Conservation (phyloP, 2,888 invertebrate genomes). For the Psylliodes chrysocephalus region DNA sequence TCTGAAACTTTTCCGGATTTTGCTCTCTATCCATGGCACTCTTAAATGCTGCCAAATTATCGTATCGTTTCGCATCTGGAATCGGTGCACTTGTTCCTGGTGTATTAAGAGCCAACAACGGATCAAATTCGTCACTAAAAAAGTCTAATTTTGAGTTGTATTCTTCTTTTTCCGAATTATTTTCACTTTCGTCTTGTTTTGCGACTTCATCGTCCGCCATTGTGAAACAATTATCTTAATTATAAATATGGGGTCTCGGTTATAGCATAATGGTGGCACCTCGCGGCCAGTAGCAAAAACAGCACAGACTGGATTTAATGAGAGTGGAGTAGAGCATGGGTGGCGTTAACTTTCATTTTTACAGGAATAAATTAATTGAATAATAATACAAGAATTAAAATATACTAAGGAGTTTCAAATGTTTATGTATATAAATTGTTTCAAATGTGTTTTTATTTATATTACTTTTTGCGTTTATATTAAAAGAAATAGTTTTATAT, state of each 20-base stretch:
- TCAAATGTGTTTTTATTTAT: no score
- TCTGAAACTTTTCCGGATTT: slow-evolving; percentile 47
- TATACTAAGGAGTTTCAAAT: no score
- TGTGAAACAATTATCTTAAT: slow-evolving; percentile 14
- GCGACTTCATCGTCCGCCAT: slow-evolving; percentile 43
- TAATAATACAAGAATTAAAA: no score
- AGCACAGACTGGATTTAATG: neutral
- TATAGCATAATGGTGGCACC: neutral
- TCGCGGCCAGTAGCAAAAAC: neutral
- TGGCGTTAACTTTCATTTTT: neutral
- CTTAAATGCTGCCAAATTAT: slow-evolving; percentile 76
- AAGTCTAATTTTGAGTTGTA: slow-evolving; percentile 67
- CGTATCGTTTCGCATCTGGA: slow-evolving; percentile 71
- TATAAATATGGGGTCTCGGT: neutral
- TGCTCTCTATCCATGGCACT: slow-evolving; percentile 51
- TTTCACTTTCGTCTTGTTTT: slow-evolving; percentile 14
- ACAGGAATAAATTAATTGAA: neutral
- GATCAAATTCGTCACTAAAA: slow-evolving; percentile 72
- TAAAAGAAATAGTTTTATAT: no score
- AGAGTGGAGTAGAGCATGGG: neutral
- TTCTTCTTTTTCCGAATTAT: slow-evolving; percentile 50
- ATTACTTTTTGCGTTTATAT: no score
- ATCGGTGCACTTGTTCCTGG: slow-evolving; percentile 68
- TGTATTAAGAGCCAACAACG: slow-evolving; percentile 76
- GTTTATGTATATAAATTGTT: no score